phyloP scores from a whole-genome alignment of 2,797 vertebrate species.

The Simalia tracyae region DNA sequence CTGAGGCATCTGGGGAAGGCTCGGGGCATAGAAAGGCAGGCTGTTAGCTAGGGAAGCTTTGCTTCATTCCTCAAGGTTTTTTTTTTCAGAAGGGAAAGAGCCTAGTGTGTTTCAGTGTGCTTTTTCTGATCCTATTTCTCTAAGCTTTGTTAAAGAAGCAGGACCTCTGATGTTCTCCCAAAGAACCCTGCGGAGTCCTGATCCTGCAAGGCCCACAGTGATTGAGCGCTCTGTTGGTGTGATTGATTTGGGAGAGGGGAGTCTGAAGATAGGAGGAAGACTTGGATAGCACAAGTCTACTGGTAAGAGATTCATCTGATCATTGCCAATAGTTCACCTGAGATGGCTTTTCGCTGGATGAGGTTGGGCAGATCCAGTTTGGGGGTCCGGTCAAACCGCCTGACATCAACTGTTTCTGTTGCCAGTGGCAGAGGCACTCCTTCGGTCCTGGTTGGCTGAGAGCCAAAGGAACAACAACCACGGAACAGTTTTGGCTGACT shows the following conservation, averaged over 20 bases:
- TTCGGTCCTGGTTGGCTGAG: slow-evolving; percentile 3
- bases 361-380: slow-evolving; percentile 60
- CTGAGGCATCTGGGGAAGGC: not conserved
- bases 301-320: too few relatives aligned
- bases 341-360: slow-evolving; percentile 66
- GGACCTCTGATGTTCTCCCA: not conserved
- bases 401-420: slow-evolving; percentile 37
- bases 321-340: slow-evolving; percentile 43
- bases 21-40: not conserved
- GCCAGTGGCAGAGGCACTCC: not conserved
- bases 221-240: not conserved
- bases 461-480: not conserved
- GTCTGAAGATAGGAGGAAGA: not conserved
- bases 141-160: not conserved
- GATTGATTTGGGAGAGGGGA: too few relatives aligned
- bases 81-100: not conserved
- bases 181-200: too few relatives aligned
- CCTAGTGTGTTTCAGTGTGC: not conserved
- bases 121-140: not conserved
- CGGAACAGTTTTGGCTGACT: not conserved
- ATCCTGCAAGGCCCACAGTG: too few relatives aligned
- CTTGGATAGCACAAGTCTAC: not conserved
- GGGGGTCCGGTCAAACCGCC: slow-evolving; percentile 51
- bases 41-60: not conserved
- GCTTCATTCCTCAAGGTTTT: not conserved